phyloP scores from a whole-genome alignment of 2,888 invertebrate genomes.

The Aleiodes alternator region DNA sequence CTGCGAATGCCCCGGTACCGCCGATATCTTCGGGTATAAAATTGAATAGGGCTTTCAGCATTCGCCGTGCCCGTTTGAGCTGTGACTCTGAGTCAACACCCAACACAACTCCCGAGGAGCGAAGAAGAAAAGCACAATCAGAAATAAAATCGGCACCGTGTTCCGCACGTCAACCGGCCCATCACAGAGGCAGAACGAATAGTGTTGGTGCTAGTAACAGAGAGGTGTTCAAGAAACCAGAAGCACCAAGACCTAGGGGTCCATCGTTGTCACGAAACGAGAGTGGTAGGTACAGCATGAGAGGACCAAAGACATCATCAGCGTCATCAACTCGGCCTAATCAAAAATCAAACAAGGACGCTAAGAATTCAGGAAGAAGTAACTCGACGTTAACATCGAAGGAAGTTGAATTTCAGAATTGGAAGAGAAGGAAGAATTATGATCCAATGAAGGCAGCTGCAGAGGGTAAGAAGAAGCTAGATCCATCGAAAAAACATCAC shows the following conservation, averaged over 20 bases:
- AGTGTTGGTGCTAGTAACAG: slow-evolving; percentile 59
- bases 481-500: slow-evolving; percentile 67
- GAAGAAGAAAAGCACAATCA: slow-evolving; percentile 61
- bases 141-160: slow-evolving; percentile 60
- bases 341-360: slow-evolving; percentile 63
- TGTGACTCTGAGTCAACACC: slow-evolving; percentile 69
- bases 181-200: slow-evolving; percentile 62
- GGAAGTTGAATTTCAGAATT: slow-evolving; percentile 94
- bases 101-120: slow-evolving; percentile 67
- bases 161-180: slow-evolving; percentile 59
- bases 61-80: slow-evolving; percentile 65
- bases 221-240: slow-evolving; percentile 62
- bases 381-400: slow-evolving; percentile 84
- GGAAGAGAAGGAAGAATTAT: slow-evolving; percentile 96
- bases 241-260: slow-evolving; percentile 59
- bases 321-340: slow-evolving; percentile 55
- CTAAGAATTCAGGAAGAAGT: slow-evolving; percentile 80
- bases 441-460: slow-evolving; percentile 96
- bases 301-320: slow-evolving; percentile 74
- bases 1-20: slow-evolving; percentile 50
- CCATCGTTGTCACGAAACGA: slow-evolving; percentile 79
- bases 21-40: slow-evolving; percentile 67
- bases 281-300: slow-evolving; percentile 81
- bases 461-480: slow-evolving; percentile 83
- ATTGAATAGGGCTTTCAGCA: slow-evolving; percentile 67